A percentile compares a stretch with the other conserved stretches of the same genome.
phyloP scores from a whole-genome alignment of 2,797 vertebrate species.

The Coregonus ussuriensis region DNA sequence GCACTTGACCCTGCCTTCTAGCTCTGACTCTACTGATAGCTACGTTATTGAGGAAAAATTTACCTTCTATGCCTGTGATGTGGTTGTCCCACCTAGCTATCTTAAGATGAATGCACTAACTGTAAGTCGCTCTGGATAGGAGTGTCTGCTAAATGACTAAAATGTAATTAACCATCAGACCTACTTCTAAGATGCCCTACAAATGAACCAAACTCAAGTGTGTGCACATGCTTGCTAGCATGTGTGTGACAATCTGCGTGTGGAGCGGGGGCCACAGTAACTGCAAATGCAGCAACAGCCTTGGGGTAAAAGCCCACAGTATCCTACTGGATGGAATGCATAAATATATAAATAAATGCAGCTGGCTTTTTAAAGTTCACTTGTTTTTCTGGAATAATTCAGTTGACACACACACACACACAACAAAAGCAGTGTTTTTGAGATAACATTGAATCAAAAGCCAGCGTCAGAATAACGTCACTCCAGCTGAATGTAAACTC shows the following conservation, averaged over 20 bases:
- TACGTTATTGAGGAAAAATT: no score
- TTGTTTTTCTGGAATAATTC: constrained; percentile 7
- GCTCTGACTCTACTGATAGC: no score
- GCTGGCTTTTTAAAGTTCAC: not conserved
- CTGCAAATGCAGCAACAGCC: constrained; percentile 10
- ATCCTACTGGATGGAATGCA: not conserved
- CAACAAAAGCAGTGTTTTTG: not conserved
- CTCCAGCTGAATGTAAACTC: not conserved
- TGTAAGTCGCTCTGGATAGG: no score
- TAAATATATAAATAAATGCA: not conserved
- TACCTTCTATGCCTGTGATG: no score
- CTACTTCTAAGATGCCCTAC: constrained; percentile 37
- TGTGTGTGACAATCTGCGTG: constrained; percentile 1
- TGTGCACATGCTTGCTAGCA: not conserved
- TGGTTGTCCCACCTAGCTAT: no score
- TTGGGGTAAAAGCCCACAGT: not conserved
- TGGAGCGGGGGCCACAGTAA: not conserved
- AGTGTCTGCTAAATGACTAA: no score
- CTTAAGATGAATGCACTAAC: no score
- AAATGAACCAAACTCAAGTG: constrained; percentile 31
- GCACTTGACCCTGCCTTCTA: no score
- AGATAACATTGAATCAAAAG: not conserved
- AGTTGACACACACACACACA: not conserved
- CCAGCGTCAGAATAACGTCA: not conserved
- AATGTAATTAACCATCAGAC: constrained; percentile 35